Conservation (phyloP, 2,113 vertebrate species). For the Leptocoma aspasia region DNA sequence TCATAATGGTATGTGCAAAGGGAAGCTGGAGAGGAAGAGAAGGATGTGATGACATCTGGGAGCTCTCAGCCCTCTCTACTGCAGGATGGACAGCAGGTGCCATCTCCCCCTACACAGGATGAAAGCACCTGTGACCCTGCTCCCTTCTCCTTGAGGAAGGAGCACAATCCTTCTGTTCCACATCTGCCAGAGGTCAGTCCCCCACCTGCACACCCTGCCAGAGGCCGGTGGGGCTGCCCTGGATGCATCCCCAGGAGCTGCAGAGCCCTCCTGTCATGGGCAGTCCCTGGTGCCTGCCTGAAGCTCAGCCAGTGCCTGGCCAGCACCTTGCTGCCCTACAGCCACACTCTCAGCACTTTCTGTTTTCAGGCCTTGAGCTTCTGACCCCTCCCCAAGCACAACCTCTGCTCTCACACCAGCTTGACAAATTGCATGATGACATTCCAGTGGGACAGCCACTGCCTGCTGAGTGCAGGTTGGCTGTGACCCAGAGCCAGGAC, state of each 20-base stretch:
- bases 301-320: background rate
- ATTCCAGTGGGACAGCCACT: background rate
- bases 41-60: background rate
- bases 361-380: background rate
- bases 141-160: background rate
- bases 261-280: background rate
- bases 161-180: background rate
- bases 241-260: background rate
- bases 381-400: background rate
- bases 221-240: background rate
- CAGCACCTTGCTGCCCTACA: background rate
- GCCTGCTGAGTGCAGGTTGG: background rate
- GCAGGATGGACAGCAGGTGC: background rate
- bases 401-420: background rate
- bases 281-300: background rate
- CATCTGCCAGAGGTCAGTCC: background rate
- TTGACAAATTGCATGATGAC: accelerated
- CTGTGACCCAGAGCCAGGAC: background rate
- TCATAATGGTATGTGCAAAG: background rate
- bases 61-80: background rate
- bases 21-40: background rate
- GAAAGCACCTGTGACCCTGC: background rate
- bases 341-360: background rate
- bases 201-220: background rate
- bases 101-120: background rate